A percentile compares a stretch with the other conserved stretches of the same genome.
These are phyloP conservation scores for Gadopsis marmoratus DNA, from an alignment of 2,797 vertebrate species.

Conservation along the genomic window DNA sequence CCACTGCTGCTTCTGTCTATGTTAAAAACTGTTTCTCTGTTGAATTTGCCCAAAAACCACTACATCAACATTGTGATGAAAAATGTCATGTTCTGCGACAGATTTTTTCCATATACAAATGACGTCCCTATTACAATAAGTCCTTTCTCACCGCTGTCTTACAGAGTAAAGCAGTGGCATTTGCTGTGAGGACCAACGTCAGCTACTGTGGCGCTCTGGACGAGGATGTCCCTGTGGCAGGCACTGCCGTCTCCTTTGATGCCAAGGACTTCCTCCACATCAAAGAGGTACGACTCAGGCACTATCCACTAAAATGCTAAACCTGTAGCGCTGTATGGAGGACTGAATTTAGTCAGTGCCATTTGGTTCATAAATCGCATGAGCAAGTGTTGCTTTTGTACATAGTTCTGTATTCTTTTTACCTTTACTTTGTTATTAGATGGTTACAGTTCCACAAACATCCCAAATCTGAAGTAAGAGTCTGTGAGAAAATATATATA, in stretches of 20 bases:
- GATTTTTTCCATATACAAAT: background rate
- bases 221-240: constrained; percentile 95
- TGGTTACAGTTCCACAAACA: too few species aligned
- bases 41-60: background rate
- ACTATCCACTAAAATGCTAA: background rate
- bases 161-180: constrained; percentile 95
- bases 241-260: constrained; percentile 96
- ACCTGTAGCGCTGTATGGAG: background rate
- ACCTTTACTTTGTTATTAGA: too few species aligned
- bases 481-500: too few species aligned
- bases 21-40: background rate
- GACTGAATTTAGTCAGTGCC: background rate
- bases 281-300: constrained; percentile 91
- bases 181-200: constrained; percentile 97
- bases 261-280: constrained; percentile 99
- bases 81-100: background rate
- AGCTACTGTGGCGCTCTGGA: constrained; percentile 97
- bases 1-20: too few species aligned
- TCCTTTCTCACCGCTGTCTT: background rate
- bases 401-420: background rate
- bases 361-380: background rate
- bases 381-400: background rate
- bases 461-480: too few species aligned
- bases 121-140: background rate
- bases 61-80: background rate